These are phyloP conservation scores for Eumacrocentrus americanus DNA, from an alignment of 2,888 invertebrate species.

Conservation along the genomic window DNA sequence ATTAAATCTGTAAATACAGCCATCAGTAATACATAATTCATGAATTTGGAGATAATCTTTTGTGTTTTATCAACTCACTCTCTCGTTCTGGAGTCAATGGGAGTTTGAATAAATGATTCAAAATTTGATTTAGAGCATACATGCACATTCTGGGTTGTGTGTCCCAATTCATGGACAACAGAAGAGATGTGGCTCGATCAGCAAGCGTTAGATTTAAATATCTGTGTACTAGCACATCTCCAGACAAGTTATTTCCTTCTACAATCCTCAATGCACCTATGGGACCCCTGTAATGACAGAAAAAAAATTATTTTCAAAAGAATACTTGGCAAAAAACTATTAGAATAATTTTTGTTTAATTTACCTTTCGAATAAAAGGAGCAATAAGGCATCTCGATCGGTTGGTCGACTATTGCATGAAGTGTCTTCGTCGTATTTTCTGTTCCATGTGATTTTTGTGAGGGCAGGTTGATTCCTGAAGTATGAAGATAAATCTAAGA, in stretches of 20 bases:
- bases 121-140: constrained; percentile 75
- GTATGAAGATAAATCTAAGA: constrained; percentile 71
- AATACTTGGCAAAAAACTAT: not conserved
- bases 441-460: constrained; percentile 67
- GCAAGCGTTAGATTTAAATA: constrained; percentile 71
- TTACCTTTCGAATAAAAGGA: constrained; percentile 68
- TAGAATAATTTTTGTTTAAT: not conserved
- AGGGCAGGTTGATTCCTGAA: constrained; percentile 68
- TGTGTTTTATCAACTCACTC: constrained; percentile 54
- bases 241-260: constrained; percentile 65
- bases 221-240: constrained; percentile 68
- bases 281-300: constrained; percentile 63
- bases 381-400: constrained; percentile 64
- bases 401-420: constrained; percentile 57
- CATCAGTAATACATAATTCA: not conserved
- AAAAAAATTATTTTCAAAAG: not conserved
- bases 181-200: constrained; percentile 73
- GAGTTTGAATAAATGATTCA: constrained; percentile 69
- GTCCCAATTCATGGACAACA: constrained; percentile 79
- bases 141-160: constrained; percentile 77
- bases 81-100: constrained; percentile 68
- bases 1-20: constrained; percentile 57
- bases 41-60: constrained; percentile 30
- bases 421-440: constrained; percentile 62
- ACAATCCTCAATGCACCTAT: constrained; percentile 65